Base-by-base conservation (phyloP, 2,797 vertebrate species). In the Peromyscus nudipes region DNA sequence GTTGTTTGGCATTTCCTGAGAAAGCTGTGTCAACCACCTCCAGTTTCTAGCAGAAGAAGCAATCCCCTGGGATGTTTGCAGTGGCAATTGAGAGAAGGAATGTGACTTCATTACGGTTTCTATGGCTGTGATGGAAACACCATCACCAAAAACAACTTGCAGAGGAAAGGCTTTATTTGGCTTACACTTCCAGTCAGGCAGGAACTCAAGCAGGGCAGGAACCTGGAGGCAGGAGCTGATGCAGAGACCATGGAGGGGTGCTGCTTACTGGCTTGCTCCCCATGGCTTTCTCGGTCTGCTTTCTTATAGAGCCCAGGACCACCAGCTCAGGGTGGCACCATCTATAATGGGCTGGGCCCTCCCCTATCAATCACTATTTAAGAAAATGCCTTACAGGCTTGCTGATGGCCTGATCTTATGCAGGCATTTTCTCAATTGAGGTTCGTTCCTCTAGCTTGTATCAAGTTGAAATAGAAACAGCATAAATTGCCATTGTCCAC, bases 1-100 rank as follows among this genome's bases (percentile, higher is more conserved):
- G 91, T 5, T 65, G 43, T 60, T 69, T 71, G 40, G 27, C 49
- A 25, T 81, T 94, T 93, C 75, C 95, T 81, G 87, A 64, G 60
- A 87, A 86, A 55, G 86, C 89, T 82, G 6, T 16, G 37, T 27
- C 89, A 89, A 60, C 89, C 65, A 69, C 31, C 55, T 37, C n/a
- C 1, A 1, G 6, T 71, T 55, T 94, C 75, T 43, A 4, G 64
- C 10, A 7, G 52, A 79, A 46, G 31, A 86, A 29, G 81, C 62
- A n/a, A 14, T 29, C 9, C 6, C 60, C 6, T 10, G 11, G 37
- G 49, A 83, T 52, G 13, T 8, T 55, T 16, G 6, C 29, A 57
- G 60, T 55, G 17, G 57, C 37, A 0, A 2, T 2, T 13, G 13
- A 1, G 31, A 85, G 84, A 57, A 89, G 46, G 67, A 25, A n/a